Evolutionary conservation across 2,797 vertebrate species (phyloP), one percentile per base, ranked within the genome.

Genomic region (Cossypha dichroa): DNA sequence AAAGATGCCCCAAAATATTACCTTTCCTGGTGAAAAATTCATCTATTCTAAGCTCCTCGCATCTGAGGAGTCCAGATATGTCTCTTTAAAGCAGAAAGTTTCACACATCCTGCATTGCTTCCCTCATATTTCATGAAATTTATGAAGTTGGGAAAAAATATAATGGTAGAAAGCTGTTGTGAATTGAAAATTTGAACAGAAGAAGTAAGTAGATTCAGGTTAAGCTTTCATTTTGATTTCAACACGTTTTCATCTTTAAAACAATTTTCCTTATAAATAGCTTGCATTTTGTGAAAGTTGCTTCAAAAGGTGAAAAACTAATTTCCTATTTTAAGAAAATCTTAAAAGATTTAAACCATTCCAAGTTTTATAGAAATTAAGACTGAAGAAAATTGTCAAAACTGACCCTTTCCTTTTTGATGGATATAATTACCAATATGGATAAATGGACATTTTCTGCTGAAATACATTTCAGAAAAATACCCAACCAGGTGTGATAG

Each of bases 71-170:
- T 46, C 60, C 62, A 68, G 54, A 86, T 63, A 80, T 2, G 10
- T 59, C 40, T 93, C 70, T 73, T 66, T 76, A 68, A 91, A 93
- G 17, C 49, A 45, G 1, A 16, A 82, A 51, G 41, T 75, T 93
- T 94, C 89, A 89, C 86, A 81, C 73, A 49, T 94, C 68, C 77
- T 80, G 51, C 66, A 28, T 11, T 58, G 34, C 51, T 95, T 94
- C 63, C 40, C 31, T 82, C 17, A 8, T 54, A 23, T 28, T 62
- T 29, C 70, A 34, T 46, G 73, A n/a, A 62, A 54, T 68, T 85
- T 92, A 66, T 85, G 58, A 89, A 69, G 31, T 4, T 87, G 54
- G 20, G 38, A 91, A 76, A 73, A 91, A 43, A 46, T n/a, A 21
- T 54, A 82, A 81, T 40, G 40, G 46, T 48, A 76, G 68, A 84